Base-by-base conservation (phyloP, 2,113 vertebrate species). In the Labrus mixtus region DNA sequence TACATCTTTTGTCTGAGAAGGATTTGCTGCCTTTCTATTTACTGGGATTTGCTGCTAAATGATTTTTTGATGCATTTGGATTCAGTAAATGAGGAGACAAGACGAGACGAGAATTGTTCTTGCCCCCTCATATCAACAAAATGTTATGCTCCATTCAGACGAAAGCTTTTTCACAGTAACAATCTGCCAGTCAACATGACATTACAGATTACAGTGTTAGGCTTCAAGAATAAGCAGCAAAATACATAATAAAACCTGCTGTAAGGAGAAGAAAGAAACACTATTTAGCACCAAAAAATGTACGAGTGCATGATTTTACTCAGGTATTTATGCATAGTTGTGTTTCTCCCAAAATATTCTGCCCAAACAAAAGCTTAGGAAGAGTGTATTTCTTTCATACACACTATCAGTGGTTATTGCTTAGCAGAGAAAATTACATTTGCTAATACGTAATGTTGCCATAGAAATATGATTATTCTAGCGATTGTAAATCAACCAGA, bases 401-500 rank as follows among this genome's bases (percentile, higher is more conserved):
- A 67, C 74, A 78, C 69, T 6, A 81, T 76, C 68, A 78, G 58
- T 73, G 76, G 64, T 75, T 80, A 86, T 67, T 77, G 68, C 55
- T 72, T 76, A 85, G 76, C 67, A 83, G 82, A 73, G 65, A 69
- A 83, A 73, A 80, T 81, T 72, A 65, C 78, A 20, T 66, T 59
- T 51, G 62, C 79, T 69, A 53, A 66, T 79, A 19, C 19, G 16
- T 59, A 69, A 89, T 48, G 82, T 88, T 83, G 66, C 85, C 76
- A 88, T 87, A 82, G 87, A 84, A 91, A 91, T 92, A 72, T 68
- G 45, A 73, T 88, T 73, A 81, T 88, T 88, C 45, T 72, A 77
- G 76, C 79, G 64, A 86, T 81, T 69, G 74, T 78, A 86, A 86
- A 88, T 79, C 74, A 81, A 87, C 65, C 57, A 48, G 61, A 76